Base-by-base conservation (phyloP, 64 coral and sea anemone species). In the Montipora capricornis region DNA sequence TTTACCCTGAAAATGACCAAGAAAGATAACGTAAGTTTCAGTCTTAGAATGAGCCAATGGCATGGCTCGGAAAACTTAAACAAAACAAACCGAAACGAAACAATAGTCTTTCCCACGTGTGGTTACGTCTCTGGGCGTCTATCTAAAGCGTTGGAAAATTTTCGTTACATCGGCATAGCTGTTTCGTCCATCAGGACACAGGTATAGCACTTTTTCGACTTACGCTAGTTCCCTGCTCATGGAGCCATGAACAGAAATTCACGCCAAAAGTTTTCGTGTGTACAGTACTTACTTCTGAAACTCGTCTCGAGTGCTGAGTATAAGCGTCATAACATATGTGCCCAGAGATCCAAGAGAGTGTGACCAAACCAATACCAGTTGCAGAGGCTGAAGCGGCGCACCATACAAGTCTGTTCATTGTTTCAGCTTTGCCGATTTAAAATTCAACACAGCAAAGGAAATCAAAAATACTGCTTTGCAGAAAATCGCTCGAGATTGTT, bases 331-430 rank as follows among this genome's bases (percentile, higher is more conserved):
- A 74, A 24, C 20, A 20, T 24, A 74, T 74, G 20, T 74, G n/a
- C 6, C 71, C 71, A 74, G 71, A n/a, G 2, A 22, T 24, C 16
- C 4, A 74, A 20, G n/a, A 74, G n/a, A 8, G 6, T 26, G n/a
- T 9, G 26, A 74, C 8, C n/a, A 74, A 20, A 29, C 9, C 71
- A 10, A n/a, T 9, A 70, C 15, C n/a, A 70, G n/a, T 19, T 70
- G 67, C n/a, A 70, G 67, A 6, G 26, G n/a, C 17, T 3, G 71
- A 10, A 20, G n/a, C n/a, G 8, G 19, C 26, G 71, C n/a, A 5
- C 17, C 71, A 74, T 10, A 74, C 71, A 74, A 74, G 71, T 29
- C 71, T 74, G 71, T 74, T 29, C 71, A 74, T 74, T 29, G 71
- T 10, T 74, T 74, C n/a, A 24, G n/a, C 5, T 29, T 74, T 74